Evolutionary conservation across 2,888 invertebrate genomes (phyloP).

Genomic region (Thymelicus lineola): DNA sequence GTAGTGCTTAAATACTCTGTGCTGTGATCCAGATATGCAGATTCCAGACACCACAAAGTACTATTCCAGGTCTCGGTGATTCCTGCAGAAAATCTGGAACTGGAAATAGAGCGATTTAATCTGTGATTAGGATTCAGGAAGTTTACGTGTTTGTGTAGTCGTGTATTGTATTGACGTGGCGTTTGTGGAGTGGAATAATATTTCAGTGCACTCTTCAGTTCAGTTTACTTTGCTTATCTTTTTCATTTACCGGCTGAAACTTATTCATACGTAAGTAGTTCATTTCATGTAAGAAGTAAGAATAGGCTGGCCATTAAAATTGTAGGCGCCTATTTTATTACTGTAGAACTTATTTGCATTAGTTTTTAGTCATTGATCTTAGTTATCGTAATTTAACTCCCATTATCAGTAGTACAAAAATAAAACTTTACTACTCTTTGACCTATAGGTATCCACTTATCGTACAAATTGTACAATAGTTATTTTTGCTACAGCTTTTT

Average conservation of each 20-base stretch:
- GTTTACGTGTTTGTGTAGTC: constrained; percentile 54
- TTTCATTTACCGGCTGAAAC: not conserved
- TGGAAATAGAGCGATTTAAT: constrained; percentile 51
- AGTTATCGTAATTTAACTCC: not conserved
- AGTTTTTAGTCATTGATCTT: too few species aligned
- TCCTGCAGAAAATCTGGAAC: not conserved
- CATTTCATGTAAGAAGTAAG: not conserved
- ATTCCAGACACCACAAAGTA: constrained; percentile 8
- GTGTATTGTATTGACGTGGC: constrained; percentile 72
- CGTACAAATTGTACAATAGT: too few species aligned
- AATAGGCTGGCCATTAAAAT: too few species aligned
- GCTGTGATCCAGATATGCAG: not conserved
- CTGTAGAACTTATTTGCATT: too few species aligned
- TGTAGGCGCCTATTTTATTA: too few species aligned
- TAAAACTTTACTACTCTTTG: not conserved
- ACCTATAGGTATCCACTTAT: not conserved
- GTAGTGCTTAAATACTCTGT: too few species aligned
- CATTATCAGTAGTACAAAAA: not conserved
- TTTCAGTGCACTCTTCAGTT: constrained; percentile 42
- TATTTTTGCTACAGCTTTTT: too few species aligned
- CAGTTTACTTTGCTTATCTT: not conserved
- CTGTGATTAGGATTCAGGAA: constrained; percentile 68
- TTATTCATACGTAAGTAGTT: not conserved
- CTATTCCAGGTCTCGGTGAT: constrained; percentile 15
- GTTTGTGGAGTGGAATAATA: constrained; percentile 69